Conservation (phyloP, 2,113 vertebrate species). For the Poicephalus meyeri region DNA sequence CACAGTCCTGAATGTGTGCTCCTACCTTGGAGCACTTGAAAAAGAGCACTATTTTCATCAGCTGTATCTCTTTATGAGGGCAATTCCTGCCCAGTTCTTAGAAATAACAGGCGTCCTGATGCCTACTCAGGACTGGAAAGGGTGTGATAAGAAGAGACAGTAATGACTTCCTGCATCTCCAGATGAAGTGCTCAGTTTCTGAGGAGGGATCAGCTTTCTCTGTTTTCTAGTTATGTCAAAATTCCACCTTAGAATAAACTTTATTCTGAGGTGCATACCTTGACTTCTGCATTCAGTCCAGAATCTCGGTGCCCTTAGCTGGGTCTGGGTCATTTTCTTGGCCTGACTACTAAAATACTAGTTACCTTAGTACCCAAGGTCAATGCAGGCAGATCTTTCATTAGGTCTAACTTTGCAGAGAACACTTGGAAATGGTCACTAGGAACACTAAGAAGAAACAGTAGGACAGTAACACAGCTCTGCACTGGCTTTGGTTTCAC, state of each 20-base stretch:
- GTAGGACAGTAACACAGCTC: not conserved
- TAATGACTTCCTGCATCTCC: not conserved
- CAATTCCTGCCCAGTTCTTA: not conserved
- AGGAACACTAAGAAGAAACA: not conserved
- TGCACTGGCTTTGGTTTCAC: not conserved
- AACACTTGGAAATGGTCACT: not conserved
- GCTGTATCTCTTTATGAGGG: not conserved
- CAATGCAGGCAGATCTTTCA: not conserved
- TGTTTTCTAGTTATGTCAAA: not conserved
- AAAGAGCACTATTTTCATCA: not conserved
- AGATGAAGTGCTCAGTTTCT: not conserved
- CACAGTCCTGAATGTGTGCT: not conserved
- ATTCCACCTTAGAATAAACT: not conserved
- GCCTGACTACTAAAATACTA: not conserved
- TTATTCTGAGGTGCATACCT: not conserved
- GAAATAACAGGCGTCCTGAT: not conserved
- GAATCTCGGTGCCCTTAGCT: accelerated
- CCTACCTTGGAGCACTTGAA: not conserved
- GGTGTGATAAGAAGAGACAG: not conserved
- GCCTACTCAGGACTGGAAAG: not conserved
- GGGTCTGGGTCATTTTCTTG: not conserved
- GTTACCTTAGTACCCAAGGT: not conserved
- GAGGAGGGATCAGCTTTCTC: not conserved
- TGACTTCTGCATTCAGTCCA: not conserved
- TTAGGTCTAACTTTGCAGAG: not conserved